phyloP scores from a whole-genome alignment of 2,113 vertebrate genomes.

The Oryzias melastigma region DNA sequence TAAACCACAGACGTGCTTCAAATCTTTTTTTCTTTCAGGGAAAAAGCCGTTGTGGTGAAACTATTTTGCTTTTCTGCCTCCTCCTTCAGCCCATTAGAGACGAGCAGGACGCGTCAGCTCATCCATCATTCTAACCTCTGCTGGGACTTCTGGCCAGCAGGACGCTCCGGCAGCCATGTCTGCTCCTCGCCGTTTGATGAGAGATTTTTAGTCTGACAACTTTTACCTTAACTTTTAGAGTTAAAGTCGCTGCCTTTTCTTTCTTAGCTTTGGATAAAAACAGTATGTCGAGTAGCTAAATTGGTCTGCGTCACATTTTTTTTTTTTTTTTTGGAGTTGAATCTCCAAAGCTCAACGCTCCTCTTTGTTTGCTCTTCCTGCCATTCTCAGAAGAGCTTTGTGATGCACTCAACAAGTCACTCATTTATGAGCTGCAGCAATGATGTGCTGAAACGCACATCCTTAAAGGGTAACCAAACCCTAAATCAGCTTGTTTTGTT shows the following conservation, averaged over 20 bases:
- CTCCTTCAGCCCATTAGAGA: slow-evolving; percentile 27
- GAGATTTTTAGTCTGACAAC: too few species aligned
- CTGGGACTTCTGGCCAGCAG: slow-evolving; percentile 35
- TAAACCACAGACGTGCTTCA: neutral
- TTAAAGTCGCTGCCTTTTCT: too few species aligned
- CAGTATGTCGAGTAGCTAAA: too few species aligned
- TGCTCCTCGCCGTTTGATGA: slow-evolving; percentile 19
- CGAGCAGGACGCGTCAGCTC: slow-evolving; percentile 32
- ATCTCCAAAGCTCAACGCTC: too few species aligned
- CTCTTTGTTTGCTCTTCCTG: slow-evolving; percentile 73
- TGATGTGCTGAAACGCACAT: slow-evolving; percentile 63
- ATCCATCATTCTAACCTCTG: slow-evolving; percentile 46
- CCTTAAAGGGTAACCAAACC: slow-evolving; percentile 28
- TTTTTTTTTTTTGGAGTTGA: too few species aligned
- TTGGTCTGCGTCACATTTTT: too few species aligned
- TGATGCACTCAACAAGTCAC: slow-evolving; percentile 64
- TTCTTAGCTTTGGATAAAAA: too few species aligned
- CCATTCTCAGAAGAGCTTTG: slow-evolving; percentile 69
- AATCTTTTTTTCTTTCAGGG: neutral
- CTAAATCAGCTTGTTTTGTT: too few species aligned
- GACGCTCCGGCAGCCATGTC: slow-evolving; percentile 35
- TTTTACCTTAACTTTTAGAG: too few species aligned
- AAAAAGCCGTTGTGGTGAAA: neutral
- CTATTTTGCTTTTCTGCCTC: slow-evolving; percentile 3
- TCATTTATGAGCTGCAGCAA: slow-evolving; percentile 46